These are phyloP conservation scores for Mesoligia furuncula DNA, from an alignment of 2,888 invertebrate genomes.

Conservation along the genomic window DNA sequence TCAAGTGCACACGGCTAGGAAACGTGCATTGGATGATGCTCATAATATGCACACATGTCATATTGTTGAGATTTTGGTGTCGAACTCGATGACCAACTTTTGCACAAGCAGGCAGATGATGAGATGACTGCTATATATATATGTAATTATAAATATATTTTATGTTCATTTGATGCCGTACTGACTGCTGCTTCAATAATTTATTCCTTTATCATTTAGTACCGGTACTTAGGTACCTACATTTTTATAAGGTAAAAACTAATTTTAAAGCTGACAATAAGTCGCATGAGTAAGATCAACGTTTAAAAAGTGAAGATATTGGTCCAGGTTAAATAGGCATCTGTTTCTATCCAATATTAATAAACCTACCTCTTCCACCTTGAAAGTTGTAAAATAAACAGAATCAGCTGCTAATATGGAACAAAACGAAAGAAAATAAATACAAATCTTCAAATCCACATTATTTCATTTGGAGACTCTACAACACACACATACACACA, in stretches of 20 bases:
- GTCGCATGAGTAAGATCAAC: not conserved
- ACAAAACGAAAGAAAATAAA: slow-evolving; percentile 26
- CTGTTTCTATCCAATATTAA: not conserved
- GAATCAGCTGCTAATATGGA: slow-evolving; percentile 22
- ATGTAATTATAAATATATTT: not conserved
- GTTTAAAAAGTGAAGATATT: not conserved
- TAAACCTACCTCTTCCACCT: not conserved
- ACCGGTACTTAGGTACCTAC: not conserved
- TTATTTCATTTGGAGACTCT: slow-evolving; percentile 64
- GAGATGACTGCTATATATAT: not conserved
- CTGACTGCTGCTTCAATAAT: not conserved
- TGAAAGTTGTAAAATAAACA: slow-evolving; percentile 20
- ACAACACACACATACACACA: slow-evolving; percentile 59
- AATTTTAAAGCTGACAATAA: not conserved
- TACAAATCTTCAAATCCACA: slow-evolving; percentile 13
- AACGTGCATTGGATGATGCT: too few relatives aligned
- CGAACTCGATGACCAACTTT: not conserved
- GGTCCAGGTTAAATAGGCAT: not conserved
- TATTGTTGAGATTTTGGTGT: not conserved
- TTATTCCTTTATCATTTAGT: not conserved
- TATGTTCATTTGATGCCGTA: not conserved
- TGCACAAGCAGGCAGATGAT: too few relatives aligned
- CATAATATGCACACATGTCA: not conserved
- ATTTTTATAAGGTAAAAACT: not conserved
- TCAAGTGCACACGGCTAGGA: slow-evolving; percentile 2